Percentiles rank a stretch among this genome's conserved stretches.
Evolutionary conservation across 2,888 invertebrate genomes (phyloP).

Genomic region (Clivina fossor): DNA sequence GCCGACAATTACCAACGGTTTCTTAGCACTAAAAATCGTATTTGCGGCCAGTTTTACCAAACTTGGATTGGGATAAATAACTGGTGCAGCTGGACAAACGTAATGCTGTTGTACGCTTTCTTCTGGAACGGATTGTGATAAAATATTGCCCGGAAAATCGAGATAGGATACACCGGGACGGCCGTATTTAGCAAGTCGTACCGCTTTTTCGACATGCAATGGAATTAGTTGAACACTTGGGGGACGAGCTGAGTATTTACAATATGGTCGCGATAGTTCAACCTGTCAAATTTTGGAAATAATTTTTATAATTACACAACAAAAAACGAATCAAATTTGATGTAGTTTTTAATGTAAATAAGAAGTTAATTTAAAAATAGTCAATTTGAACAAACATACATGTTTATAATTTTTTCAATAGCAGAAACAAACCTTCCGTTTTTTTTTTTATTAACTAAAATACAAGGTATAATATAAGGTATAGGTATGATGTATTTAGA

Average conservation of each 20-base stretch:
- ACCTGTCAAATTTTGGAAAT: too few species aligned
- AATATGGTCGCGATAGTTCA: constrained; percentile 83
- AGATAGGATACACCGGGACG: constrained; percentile 89
- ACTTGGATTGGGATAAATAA: constrained; percentile 69
- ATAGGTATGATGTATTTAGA: too few species aligned
- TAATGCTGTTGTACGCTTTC: constrained; percentile 53
- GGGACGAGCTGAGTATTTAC: constrained; percentile 90
- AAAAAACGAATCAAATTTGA: too few species aligned
- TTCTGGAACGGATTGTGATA: constrained; percentile 57
- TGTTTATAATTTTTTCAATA: too few species aligned
- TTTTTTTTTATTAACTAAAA: too few species aligned
- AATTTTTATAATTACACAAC: too few species aligned
- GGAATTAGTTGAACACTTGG: constrained; percentile 81
- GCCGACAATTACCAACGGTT: constrained; percentile 85
- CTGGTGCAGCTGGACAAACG: constrained; percentile 63
- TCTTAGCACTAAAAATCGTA: constrained; percentile 68
- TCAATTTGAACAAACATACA: too few species aligned
- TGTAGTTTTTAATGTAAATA: too few species aligned
- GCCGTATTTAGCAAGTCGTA: constrained; percentile 79
- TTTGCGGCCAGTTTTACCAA: constrained; percentile 71
- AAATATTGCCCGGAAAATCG: constrained; percentile 86
- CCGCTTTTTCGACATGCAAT: constrained; percentile 88
- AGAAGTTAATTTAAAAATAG: too few species aligned
- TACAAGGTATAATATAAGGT: too few species aligned
- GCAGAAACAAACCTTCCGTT: too few species aligned